Conservation (phyloP, 1,140 invertebrate genomes). For the Bombus breviceps region DNA sequence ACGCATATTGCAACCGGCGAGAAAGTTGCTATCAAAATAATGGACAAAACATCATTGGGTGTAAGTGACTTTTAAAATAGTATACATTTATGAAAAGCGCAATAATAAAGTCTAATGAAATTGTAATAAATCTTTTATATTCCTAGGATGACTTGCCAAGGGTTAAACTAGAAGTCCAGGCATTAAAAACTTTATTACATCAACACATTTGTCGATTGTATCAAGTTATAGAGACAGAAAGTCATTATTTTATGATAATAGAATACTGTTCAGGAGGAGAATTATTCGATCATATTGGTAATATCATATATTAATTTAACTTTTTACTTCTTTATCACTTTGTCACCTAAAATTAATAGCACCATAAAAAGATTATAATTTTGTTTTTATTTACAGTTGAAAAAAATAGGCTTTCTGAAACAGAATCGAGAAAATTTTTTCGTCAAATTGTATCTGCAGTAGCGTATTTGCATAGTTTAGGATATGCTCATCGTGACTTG, state of each 20-base stretch:
- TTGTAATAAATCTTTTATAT: not conserved
- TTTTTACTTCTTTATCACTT: slow-evolving; percentile 37
- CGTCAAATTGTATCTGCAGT: slow-evolving; percentile 91
- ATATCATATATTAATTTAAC: slow-evolving; percentile 9
- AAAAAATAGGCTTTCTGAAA: slow-evolving; percentile 87
- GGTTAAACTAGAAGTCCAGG: slow-evolving; percentile 91
- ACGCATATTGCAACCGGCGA: slow-evolving; percentile 90
- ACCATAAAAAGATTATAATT: not conserved
- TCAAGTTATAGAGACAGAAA: slow-evolving; percentile 91
- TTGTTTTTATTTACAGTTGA: slow-evolving; percentile 82
- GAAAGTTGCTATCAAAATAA: slow-evolving; percentile 94
- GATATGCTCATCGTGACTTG: slow-evolving; percentile 91
- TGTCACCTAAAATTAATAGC: not conserved
- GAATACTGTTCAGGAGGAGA: slow-evolving; percentile 94
- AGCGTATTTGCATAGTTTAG: slow-evolving; percentile 89
- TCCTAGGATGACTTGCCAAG: slow-evolving; percentile 89
- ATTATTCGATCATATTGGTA: slow-evolving; percentile 92
- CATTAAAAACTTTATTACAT: slow-evolving; percentile 91
- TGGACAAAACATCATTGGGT: slow-evolving; percentile 89
- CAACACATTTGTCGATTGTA: slow-evolving; percentile 93
- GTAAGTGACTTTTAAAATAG: slow-evolving; percentile 81
- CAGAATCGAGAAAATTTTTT: slow-evolving; percentile 89
- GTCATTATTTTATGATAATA: slow-evolving; percentile 88
- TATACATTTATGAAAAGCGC: not conserved
- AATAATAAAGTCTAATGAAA: not conserved